Base-by-base conservation (phyloP, 92 coral and sea anemone species). In the Palythoa grandiflora region DNA sequence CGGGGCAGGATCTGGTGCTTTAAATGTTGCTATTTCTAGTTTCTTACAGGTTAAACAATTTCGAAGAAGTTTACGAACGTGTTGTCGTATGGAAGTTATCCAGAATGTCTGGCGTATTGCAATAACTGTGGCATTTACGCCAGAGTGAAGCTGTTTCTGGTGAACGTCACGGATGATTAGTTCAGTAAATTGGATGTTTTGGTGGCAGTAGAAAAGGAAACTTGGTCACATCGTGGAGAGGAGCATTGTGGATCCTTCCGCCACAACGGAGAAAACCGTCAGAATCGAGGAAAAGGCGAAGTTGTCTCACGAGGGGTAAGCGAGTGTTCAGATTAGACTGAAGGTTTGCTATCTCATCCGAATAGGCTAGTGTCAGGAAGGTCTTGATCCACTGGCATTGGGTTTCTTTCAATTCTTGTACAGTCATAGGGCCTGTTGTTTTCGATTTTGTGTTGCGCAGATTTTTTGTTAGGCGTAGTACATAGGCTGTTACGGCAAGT, bases 171-270 rank as follows among this genome's bases (percentile, higher is more conserved):
- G 47, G 73, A 89, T 75, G 54, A 92, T 77, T 11, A 87, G 38
- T 12, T 48, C 72, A 15, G 95, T 81, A 77, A 92, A 51, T 11
- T 11, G 84, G 78, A 19, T 92, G 91, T 28, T 72, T 87, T 39
- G 87, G 59, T 19, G 93, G 91, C 55, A 89, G 47, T 9, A 89
- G 93, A 36, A 37, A 60, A 3, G 92, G 90, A 57, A 83, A 86
- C 51, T 83, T 89, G n/a, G 92, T 71, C 48, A 38, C 28, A 3
- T 89, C 80, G 16, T 38, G 8, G 44, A 92, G 77, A 1, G 89
- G 88, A 38, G 87, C 92, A 77, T 92, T 83, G 54, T 92, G 90
- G 35, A 92, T 90, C 84, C 95, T 87, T 81, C 91, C 91, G 53
- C 91, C 91, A 20, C 93, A 92, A 61, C 84, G 84, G 38, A 92